Percentiles rank a stretch among this genome's conserved stretches.
Conservation (phyloP, 2,113 vertebrate species). For the Ophthalmolycus amberensis region DNA sequence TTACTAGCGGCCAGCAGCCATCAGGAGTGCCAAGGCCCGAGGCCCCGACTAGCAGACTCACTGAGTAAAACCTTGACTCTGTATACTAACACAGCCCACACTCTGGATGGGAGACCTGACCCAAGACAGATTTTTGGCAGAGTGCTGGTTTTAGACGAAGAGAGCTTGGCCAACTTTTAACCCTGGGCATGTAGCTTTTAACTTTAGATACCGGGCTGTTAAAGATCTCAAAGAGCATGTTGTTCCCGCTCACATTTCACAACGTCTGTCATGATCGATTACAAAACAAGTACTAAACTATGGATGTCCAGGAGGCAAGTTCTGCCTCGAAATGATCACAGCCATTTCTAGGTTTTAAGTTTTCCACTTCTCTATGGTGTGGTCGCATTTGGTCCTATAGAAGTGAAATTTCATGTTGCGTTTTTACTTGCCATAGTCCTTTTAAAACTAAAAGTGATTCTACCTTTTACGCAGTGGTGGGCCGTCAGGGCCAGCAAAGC, state of each 20-base stretch:
- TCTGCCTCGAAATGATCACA: constrained; percentile 50
- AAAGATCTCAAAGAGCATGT: constrained; percentile 72
- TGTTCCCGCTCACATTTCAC: constrained; percentile 70
- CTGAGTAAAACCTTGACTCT: constrained; percentile 73
- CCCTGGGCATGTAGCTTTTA: constrained; percentile 73
- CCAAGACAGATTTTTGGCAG: constrained; percentile 79
- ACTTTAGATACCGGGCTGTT: constrained; percentile 68
- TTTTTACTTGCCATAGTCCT: constrained; percentile 22
- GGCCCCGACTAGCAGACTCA: constrained; percentile 72
- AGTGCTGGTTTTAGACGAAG: constrained; percentile 65
- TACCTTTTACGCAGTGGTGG: background rate
- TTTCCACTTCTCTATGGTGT: constrained; percentile 27
- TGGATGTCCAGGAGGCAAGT: constrained; percentile 69
- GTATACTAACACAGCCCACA: constrained; percentile 73
- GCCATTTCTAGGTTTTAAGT: constrained; percentile 47
- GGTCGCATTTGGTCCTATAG: constrained; percentile 22
- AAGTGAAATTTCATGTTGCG: constrained; percentile 20
- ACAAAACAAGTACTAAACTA: constrained; percentile 56
- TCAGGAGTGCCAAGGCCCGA: constrained; percentile 72
- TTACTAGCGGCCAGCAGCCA: constrained; percentile 64
- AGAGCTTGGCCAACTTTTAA: constrained; percentile 76
- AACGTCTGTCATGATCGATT: constrained; percentile 75
- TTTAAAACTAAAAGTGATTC: background rate
- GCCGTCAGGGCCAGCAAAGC: no score
- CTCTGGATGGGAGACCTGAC: constrained; percentile 76